Evolutionary conservation across 2,797 vertebrate species (phyloP).

Genomic region (Enteromius viviparus): DNA sequence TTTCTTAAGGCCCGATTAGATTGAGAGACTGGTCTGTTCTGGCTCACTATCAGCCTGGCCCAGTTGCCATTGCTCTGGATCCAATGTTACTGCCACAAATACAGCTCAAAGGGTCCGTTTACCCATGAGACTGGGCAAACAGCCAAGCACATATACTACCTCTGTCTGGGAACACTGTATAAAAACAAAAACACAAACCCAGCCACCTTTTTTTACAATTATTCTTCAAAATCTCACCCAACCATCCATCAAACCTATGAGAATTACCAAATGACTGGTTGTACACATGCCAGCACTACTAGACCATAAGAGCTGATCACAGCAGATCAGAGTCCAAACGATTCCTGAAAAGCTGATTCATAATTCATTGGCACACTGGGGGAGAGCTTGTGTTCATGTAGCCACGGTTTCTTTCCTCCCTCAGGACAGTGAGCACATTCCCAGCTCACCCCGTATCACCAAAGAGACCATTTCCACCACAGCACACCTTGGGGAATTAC

Average conservation of each 20-base stretch:
- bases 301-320: conserved; percentile 37
- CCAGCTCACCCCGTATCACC: conserved; percentile 27
- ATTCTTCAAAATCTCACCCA: conserved; percentile 7
- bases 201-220: not conserved
- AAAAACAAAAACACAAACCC: not conserved
- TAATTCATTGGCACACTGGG: conserved; percentile 22
- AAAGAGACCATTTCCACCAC: conserved; percentile 32
- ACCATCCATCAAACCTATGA: not conserved
- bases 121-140: conserved; percentile 33
- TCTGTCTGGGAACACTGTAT: not conserved
- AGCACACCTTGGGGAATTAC: conserved; percentile 29
- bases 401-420: not conserved
- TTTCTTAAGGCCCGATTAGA: not conserved
- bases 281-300: not conserved
- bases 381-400: not conserved
- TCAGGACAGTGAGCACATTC: not conserved
- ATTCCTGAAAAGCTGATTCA: conserved; percentile 50
- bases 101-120: conserved; percentile 12
- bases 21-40: not conserved
- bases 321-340: conserved; percentile 19
- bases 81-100: conserved; percentile 18
- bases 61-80: conserved; percentile 12
- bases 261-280: conserved; percentile 6
- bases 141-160: not conserved
- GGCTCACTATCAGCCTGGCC: not conserved